phyloP scores from a whole-genome alignment of 2,888 invertebrate species.

The Portevinia maculata region DNA sequence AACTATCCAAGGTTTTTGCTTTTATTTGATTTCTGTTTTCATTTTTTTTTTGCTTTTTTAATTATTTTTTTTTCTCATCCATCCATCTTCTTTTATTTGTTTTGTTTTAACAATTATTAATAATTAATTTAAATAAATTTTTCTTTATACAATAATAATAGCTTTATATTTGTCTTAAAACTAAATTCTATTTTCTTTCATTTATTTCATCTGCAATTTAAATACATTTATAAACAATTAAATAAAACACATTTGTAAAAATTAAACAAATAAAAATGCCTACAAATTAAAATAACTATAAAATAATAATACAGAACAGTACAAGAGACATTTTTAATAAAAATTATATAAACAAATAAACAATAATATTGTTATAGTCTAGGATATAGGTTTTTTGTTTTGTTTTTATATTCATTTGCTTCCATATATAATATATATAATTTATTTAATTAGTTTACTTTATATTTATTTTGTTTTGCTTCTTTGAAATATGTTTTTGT shows the following conservation, averaged over 20 bases:
- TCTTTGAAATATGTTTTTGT: conserved; percentile 54
- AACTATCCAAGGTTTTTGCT: conserved; percentile 73
- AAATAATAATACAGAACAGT: conserved; percentile 74
- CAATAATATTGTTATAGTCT: conserved; percentile 68
- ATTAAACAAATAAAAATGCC: conserved; percentile 25
- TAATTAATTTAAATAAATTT: conserved; percentile 72
- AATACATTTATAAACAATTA: conserved; percentile 74
- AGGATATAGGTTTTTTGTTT: conserved; percentile 68
- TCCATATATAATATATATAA: conserved; percentile 74
- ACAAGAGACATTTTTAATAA: conserved; percentile 40
- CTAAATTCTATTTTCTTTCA: conserved; percentile 56
- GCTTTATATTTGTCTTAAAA: conserved; percentile 70
- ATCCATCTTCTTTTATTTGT: conserved; percentile 32
- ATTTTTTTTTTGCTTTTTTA: conserved; percentile 38
- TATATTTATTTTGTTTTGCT: conserved; percentile 63
- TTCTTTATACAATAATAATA: conserved; percentile 71
- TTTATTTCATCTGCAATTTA: conserved; percentile 59
- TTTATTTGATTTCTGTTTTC: conserved; percentile 69
- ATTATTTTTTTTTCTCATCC: conserved; percentile 28
- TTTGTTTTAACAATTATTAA: conserved; percentile 70
- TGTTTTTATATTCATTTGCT: conserved; percentile 55
- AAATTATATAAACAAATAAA: conserved; percentile 55
- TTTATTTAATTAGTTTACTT: conserved; percentile 70
- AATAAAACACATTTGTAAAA: conserved; percentile 45
- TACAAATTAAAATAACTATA: conserved; percentile 64